Base-by-base conservation (phyloP, 2,888 invertebrate genomes). In the Lagria hirta region DNA sequence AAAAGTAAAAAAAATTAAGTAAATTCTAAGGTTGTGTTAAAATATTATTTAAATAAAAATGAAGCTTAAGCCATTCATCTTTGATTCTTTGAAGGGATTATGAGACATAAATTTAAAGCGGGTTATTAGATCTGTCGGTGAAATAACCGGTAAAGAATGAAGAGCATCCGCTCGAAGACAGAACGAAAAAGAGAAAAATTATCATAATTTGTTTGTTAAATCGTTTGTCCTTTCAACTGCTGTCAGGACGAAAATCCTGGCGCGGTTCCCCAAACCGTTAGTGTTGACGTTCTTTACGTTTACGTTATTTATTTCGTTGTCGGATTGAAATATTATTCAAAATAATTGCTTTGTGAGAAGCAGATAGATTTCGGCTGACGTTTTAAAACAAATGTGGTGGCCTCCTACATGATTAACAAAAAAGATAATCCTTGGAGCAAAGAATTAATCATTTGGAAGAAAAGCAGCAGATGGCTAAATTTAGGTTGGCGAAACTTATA, bases 101-200 rank as follows among this genome's bases (percentile, higher is more conserved):
- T 45, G 43, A 43, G 53, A 53, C 58, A 54, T 60, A 60, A 61
- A 61, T 58, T 53, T 55, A 49, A 55, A 50, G 57, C 52, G 58
- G 49, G 51, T 59, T 61, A 60, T 60, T 61, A 61, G 60, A 55
- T 54, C 49, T 54, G 57, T 51, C 54, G 48, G 36, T 43, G 50
- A 47, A 29, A 21, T 28, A 46, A 42, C 35, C 41, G 16, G 45
- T 24, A 22, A 43, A 29, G 43, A 43, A 43, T 35, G 30, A 28
- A 43, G 21, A 38, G 29, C 35, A 43, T 35, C 35, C 38, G 40
- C 23, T 29, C 6, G 20, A 29, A 37, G 28, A 34, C 27, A 42
- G 18, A 21, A 17, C 30, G 28, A n/a, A n/a, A n/a, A 33, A 27
- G 29, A 20, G 34, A 34, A 43, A 23, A 35, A 38, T 38, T 13